These are phyloP conservation scores for Stylophora pistillata DNA, from an alignment of 64 coral and sea anemone genomes.

Conservation along the genomic window DNA sequence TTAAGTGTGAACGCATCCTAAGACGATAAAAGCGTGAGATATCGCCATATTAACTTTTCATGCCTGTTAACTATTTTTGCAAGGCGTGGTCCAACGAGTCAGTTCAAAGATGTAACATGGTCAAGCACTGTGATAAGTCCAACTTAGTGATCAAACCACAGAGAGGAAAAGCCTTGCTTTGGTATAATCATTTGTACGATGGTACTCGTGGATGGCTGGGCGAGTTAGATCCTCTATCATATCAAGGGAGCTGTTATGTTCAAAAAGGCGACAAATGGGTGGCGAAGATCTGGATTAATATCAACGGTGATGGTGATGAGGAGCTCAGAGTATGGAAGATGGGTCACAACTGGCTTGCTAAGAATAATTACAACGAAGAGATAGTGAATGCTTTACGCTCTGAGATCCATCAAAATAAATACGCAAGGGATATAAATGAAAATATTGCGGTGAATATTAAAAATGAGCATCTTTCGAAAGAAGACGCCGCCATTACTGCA, in stretches of 20 bases:
- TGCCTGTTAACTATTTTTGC: not conserved
- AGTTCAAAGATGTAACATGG: constrained; percentile 77
- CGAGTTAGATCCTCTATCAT: constrained; percentile 75
- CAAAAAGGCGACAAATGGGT: constrained; percentile 91
- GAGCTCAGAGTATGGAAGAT: constrained; percentile 84
- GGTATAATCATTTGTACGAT: constrained; percentile 88
- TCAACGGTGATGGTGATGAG: constrained; percentile 77
- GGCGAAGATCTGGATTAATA: constrained; percentile 88
- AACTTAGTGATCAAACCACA: constrained; percentile 80
- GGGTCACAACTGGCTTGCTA: constrained; percentile 77
- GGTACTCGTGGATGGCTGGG: constrained; percentile 65
- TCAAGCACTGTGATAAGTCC: constrained; percentile 69
- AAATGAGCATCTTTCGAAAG: not conserved
- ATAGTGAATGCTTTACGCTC: constrained; percentile 58
- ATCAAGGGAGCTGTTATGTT: constrained; percentile 82
- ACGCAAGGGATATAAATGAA: constrained; percentile 58
- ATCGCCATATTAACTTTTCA: not conserved
- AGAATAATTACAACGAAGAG: constrained; percentile 73
- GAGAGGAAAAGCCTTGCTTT: constrained; percentile 88
- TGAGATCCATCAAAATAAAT: constrained; percentile 52
- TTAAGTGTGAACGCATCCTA: no score
- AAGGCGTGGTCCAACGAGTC: constrained; percentile 84
- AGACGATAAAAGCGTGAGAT: no score
- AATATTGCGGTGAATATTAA: not conserved
- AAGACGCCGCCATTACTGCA: constrained; percentile 8